Conservation (phyloP, 2,113 vertebrate genomes). For the Hypanus sabinus region DNA sequence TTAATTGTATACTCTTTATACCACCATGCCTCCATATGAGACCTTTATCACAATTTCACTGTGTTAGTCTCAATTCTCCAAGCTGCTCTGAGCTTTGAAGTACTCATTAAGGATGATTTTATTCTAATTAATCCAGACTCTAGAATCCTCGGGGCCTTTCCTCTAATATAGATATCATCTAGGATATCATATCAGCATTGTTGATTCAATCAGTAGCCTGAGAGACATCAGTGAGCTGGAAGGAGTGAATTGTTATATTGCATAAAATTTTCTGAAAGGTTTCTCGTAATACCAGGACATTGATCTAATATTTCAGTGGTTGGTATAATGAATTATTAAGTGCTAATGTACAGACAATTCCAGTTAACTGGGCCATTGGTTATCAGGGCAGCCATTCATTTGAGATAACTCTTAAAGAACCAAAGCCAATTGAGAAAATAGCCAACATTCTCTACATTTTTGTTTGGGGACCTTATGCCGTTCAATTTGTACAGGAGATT, state of each 20-base stretch:
- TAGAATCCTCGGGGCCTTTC: background rate
- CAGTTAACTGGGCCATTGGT: too few relatives aligned
- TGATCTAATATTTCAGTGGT: background rate
- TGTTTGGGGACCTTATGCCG: too few relatives aligned
- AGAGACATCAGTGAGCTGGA: background rate
- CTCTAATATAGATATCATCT: background rate
- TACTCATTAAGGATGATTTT: background rate
- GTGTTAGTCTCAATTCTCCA: background rate
- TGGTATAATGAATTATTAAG: background rate
- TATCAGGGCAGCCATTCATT: too few relatives aligned
- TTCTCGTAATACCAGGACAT: background rate
- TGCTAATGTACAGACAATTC: too few relatives aligned
- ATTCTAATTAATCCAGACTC: constrained; percentile 19
- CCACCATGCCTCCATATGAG: background rate
- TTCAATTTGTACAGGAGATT: too few relatives aligned
- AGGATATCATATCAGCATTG: background rate
- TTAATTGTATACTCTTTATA: background rate
- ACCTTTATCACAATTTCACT: background rate
- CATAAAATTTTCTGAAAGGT: background rate
- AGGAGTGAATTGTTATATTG: background rate
- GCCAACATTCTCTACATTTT: too few relatives aligned
- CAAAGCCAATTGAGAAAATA: too few relatives aligned
- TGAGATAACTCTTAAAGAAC: too few relatives aligned
- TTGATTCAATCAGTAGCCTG: background rate
- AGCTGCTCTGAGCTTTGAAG: constrained; percentile 12